Conservation (phyloP, 1,140 invertebrate genomes). For the Ptiloglossa arizonensis region DNA sequence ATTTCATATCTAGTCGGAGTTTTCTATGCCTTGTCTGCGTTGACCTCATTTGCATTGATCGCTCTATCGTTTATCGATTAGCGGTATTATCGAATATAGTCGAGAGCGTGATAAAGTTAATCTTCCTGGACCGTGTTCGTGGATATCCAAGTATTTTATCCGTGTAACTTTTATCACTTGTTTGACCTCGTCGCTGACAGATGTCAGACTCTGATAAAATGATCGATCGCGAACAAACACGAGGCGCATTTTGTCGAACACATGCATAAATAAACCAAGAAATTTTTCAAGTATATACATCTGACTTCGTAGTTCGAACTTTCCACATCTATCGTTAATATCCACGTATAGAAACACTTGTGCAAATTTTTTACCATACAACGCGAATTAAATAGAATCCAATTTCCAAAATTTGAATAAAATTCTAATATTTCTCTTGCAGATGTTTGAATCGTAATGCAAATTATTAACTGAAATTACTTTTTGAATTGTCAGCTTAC, state of each 20-base stretch:
- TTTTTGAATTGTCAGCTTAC: too few species aligned
- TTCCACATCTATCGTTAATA: slow-evolving; percentile 4
- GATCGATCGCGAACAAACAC: neutral
- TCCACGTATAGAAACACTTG: neutral
- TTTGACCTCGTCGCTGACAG: neutral
- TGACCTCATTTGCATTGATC: too few species aligned
- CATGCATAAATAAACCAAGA: slow-evolving; percentile 12
- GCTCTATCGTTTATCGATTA: too few species aligned
- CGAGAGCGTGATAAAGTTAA: too few species aligned
- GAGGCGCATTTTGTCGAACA: neutral
- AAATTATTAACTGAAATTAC: neutral
- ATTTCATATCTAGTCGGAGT: too few species aligned
- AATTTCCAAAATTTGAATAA: neutral
- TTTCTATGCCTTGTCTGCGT: too few species aligned
- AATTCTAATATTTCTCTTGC: neutral
- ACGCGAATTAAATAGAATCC: neutral
- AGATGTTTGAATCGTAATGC: neutral
- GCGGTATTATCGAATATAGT: too few species aligned
- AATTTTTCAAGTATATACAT: slow-evolving; percentile 22
- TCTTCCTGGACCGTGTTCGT: neutral
- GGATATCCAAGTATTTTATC: neutral
- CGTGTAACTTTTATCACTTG: neutral
- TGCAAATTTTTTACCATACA: neutral
- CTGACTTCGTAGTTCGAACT: slow-evolving; percentile 23
- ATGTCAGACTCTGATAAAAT: neutral